Conservation (phyloP, 2,113 vertebrate genomes). For the Pitta sordida region DNA sequence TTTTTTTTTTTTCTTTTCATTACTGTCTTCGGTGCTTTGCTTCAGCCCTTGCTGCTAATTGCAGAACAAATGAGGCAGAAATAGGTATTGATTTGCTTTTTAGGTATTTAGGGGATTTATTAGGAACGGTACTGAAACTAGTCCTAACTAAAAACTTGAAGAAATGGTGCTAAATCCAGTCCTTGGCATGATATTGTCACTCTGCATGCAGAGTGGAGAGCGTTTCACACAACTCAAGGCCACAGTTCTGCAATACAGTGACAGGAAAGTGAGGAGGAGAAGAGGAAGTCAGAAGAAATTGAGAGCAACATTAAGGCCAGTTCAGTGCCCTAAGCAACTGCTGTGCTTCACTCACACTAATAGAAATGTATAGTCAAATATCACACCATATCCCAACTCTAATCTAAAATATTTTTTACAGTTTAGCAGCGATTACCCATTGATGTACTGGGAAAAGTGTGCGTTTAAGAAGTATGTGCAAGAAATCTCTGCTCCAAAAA, state of each 20-base stretch:
- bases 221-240: neutral
- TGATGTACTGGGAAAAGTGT: neutral
- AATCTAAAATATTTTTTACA: neutral
- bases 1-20: neutral
- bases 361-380: neutral
- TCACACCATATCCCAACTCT: neutral
- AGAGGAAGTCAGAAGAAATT: neutral
- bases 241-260: neutral
- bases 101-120: neutral
- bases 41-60: neutral
- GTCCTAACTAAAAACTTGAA: neutral
- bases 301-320: neutral
- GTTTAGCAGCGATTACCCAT: slow-evolving; percentile 1
- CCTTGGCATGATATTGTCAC: neutral
- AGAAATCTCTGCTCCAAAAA: slow-evolving; percentile 24
- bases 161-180: neutral
- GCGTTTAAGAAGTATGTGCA: neutral
- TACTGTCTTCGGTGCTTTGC: neutral
- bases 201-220: neutral
- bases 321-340: neutral
- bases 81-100: neutral
- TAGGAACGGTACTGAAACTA: neutral
- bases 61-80: neutral
- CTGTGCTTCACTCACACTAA: neutral
- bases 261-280: neutral